Percentiles rank a stretch among this genome's conserved stretches.
These are phyloP conservation scores for Cantharis rustica DNA, from an alignment of 2,888 invertebrate genomes.

Conservation along the genomic window DNA sequence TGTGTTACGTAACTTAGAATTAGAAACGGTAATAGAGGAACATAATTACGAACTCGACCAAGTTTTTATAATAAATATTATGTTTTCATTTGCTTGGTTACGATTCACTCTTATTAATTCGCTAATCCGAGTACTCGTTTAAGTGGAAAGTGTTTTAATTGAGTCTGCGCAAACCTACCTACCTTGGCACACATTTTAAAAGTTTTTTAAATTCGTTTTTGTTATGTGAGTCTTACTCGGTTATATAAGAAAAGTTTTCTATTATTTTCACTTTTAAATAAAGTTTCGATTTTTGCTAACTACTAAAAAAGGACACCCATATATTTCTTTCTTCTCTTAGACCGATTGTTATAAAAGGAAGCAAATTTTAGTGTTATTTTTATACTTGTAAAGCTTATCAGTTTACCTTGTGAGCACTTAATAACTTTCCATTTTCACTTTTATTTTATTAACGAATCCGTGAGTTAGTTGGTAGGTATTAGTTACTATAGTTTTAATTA, in stretches of 20 bases:
- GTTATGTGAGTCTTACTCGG: conserved; percentile 52
- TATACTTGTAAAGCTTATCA: not conserved
- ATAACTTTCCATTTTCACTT: not conserved
- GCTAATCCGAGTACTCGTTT: conserved; percentile 16
- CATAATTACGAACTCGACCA: not conserved
- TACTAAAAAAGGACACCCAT: not conserved
- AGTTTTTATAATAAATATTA: conserved; percentile 1
- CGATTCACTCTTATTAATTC: conserved; percentile 25
- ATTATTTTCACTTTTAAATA: conserved; percentile 57
- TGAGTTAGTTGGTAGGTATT: not conserved
- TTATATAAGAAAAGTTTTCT: conserved; percentile 56
- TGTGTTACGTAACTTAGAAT: not conserved
- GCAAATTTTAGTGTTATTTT: not conserved
- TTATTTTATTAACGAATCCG: not conserved
- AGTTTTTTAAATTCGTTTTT: conserved; percentile 46
- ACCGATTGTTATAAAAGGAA: not conserved
- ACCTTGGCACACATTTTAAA: conserved; percentile 55
- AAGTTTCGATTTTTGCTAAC: conserved; percentile 41
- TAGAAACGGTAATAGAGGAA: not conserved
- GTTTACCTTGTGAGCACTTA: not conserved
- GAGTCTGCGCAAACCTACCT: conserved; percentile 47
- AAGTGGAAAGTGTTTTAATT: conserved; percentile 25
- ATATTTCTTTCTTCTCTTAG: not conserved
- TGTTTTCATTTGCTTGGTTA: conserved; percentile 15
- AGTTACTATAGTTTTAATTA: not conserved